phyloP scores from a whole-genome alignment of 2,113 vertebrate species.

The Struthio camelus region DNA sequence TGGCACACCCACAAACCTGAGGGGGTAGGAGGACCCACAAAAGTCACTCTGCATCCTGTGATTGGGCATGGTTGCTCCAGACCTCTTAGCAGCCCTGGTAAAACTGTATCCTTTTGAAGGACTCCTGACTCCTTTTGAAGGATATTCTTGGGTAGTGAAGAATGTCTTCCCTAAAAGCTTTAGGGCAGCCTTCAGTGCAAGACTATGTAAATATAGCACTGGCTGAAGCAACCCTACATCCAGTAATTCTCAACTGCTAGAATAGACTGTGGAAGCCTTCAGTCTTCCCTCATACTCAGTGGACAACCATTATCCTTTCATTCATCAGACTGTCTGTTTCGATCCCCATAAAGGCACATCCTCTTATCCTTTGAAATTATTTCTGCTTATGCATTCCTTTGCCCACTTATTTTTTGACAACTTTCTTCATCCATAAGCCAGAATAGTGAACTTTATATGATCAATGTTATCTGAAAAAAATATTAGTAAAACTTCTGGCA shows the following conservation, averaged over 20 bases:
- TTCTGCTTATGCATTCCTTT: neutral
- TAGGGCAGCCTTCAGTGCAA: neutral
- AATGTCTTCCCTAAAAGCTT: neutral
- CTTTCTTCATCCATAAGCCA: neutral
- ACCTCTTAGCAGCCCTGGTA: neutral
- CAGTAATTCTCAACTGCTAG: neutral
- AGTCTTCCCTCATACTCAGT: neutral
- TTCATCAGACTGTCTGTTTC: neutral
- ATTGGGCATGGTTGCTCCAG: neutral
- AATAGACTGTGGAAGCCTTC: neutral
- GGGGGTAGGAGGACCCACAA: neutral
- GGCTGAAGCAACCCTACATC: neutral
- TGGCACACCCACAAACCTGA: neutral
- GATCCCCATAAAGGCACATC: neutral
- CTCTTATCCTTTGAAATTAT: neutral
- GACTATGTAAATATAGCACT: neutral
- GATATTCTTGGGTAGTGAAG: conserved; percentile 5
- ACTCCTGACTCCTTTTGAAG: neutral
- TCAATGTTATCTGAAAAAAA: neutral
- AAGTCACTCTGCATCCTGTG: neutral
- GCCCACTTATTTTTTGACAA: neutral
- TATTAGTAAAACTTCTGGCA: neutral
- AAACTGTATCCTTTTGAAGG: neutral
- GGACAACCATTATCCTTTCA: neutral
- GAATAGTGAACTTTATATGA: neutral